Evolutionary conservation across 2,888 invertebrate genomes (phyloP).

Genomic region (Pinctada fucata): DNA sequence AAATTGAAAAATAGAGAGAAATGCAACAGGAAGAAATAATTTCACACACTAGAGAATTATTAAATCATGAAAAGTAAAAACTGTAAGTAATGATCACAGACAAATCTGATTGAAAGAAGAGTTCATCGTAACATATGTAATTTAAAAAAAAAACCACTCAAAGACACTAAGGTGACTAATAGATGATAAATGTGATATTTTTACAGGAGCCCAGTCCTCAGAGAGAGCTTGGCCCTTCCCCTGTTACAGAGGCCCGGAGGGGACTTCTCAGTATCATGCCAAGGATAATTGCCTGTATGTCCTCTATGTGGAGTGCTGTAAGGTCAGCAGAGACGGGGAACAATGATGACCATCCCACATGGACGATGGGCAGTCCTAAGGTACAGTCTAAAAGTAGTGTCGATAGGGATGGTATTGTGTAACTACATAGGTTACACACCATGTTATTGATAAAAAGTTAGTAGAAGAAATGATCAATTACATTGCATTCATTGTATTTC

Average conservation of each 20-base stretch:
- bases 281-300: constrained; percentile 87
- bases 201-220: constrained; percentile 71
- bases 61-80: too few relatives aligned
- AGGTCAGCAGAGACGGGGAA: constrained; percentile 70
- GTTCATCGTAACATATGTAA: too few relatives aligned
- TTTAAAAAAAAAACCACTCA: too few relatives aligned
- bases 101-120: too few relatives aligned
- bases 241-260: constrained; percentile 82
- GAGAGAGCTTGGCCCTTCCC: constrained; percentile 67
- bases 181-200: not conserved
- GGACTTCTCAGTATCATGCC: constrained; percentile 88
- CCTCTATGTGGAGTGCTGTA: constrained; percentile 88
- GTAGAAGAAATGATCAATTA: too few relatives aligned
- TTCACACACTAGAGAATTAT: too few relatives aligned
- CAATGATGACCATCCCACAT: constrained; percentile 58
- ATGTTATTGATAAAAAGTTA: not conserved
- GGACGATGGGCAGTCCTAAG: constrained; percentile 78
- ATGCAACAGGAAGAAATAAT: too few relatives aligned
- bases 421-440: not conserved
- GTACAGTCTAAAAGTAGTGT: constrained; percentile 65
- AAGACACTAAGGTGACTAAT: not conserved
- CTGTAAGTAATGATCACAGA: too few relatives aligned
- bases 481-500: too few relatives aligned
- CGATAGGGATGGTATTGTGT: not conserved
- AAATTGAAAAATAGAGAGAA: too few relatives aligned